Evolutionary conservation across 30 jellyfish, hydroid and myxozoan genomes (phyloP), one percentile per base, ranked within the genome.

Genomic region (Cassiopea andromeda): DNA sequence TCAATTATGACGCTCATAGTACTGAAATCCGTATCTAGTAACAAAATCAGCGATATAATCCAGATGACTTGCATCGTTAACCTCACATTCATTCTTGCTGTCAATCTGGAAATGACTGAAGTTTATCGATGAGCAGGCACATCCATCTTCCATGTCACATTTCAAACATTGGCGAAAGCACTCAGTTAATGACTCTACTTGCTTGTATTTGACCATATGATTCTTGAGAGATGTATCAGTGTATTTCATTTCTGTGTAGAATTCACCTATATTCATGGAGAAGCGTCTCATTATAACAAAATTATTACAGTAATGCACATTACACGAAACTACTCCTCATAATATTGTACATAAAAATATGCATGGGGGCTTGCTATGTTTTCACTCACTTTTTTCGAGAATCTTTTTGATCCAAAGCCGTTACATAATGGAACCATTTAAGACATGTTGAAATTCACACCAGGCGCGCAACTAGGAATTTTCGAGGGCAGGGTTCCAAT

Each of bases 161-260:
- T 70, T 17, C n/a, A 70, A 43, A 15, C 79, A 70, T 2, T 70
- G 79, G 38, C 79, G 79, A 70, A 70, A 70, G 15, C 79, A 70
- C 6, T 70, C 79, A 6, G 49, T 43, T 4, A 27, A 19, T 18
- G 79, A 18, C 4, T 70, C 16, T 2, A 70, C 79, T 70, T 43
- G 79, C 54, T 70, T 43, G 18, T 7, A 1, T 16, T 70, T n/a
- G 79, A 10, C 15, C 49, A 70, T 54, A 15, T 70, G 79, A 70
- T 70, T 19, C 6, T 1, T 43, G 12, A 70, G 16, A 1, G 79
- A 70, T 70, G 4, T 19, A 15, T 70, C 15, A 38, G 79, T 70
- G 79, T 18, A 70, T 2, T 43, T 50, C 12, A 70, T 70, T 50
- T 70, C 27, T 70, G 79, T 70, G 73, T 64, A 64, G 2, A 64